These are phyloP conservation scores for Parambassis ranga DNA, from an alignment of 2,797 vertebrate genomes.

Conservation along the genomic window DNA sequence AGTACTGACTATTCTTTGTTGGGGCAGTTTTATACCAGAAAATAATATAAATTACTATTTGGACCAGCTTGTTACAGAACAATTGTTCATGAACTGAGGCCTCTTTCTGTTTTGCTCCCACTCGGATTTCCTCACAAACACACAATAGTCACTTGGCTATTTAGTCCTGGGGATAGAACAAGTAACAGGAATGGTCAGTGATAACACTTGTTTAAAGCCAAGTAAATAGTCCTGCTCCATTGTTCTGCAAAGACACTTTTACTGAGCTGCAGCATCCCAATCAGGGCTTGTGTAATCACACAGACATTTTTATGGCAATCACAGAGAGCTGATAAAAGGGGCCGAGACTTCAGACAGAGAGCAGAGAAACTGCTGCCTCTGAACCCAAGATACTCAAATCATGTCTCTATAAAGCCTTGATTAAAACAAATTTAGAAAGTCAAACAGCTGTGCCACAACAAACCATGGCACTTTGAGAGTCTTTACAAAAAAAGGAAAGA, in stretches of 20 bases:
- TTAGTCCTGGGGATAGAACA: slow-evolving; percentile 12
- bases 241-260: slow-evolving; percentile 62
- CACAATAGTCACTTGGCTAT: slow-evolving; percentile 23
- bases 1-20: not conserved
- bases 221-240: slow-evolving; percentile 57
- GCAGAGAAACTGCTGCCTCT: slow-evolving; percentile 39
- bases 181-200: slow-evolving; percentile 21
- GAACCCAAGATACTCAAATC: slow-evolving; percentile 71
- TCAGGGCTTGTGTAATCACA: slow-evolving; percentile 77
- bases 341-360: slow-evolving; percentile 27
- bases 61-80: too few relatives aligned
- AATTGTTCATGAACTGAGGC: too few relatives aligned
- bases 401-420: slow-evolving; percentile 75
- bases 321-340: slow-evolving; percentile 48
- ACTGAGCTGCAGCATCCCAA: slow-evolving; percentile 65
- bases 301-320: slow-evolving; percentile 73
- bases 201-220: slow-evolving; percentile 43
- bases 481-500: not conserved
- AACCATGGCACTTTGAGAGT: slow-evolving; percentile 31
- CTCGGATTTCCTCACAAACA: not conserved
- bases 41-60: not conserved
- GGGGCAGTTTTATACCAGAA: not conserved
- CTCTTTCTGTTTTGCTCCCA: not conserved
- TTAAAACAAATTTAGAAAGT: slow-evolving; percentile 76
- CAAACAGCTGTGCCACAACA: slow-evolving; percentile 57